Evolutionary conservation across 2,888 invertebrate species (phyloP).

Genomic region (Sclerodermus sp.): DNA sequence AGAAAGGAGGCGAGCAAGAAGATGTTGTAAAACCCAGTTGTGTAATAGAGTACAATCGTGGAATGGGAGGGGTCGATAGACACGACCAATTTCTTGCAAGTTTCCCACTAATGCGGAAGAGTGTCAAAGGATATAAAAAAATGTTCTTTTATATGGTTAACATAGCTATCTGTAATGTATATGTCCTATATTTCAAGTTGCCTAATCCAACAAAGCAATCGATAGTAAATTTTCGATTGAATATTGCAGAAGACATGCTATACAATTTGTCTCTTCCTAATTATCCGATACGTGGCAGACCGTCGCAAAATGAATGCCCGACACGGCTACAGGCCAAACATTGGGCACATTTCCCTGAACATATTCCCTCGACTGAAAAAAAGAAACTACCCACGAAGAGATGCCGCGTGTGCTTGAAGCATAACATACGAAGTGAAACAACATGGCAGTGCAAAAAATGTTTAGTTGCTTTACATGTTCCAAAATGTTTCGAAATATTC

Average conservation of each 20-base stretch:
- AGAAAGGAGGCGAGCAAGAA: slow-evolving; percentile 4
- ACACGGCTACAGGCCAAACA: slow-evolving; percentile 1
- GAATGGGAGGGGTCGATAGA: slow-evolving; percentile 25
- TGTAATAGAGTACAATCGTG: slow-evolving; percentile 18
- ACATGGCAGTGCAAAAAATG: too few relatives aligned
- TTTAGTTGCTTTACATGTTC: too few relatives aligned
- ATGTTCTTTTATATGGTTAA: slow-evolving; percentile 23
- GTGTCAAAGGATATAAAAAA: slow-evolving; percentile 25
- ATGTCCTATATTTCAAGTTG: slow-evolving; percentile 13
- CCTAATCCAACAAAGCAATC: slow-evolving; percentile 12
- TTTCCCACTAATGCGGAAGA: slow-evolving; percentile 24
- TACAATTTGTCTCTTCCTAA: slow-evolving; percentile 3
- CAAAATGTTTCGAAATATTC: too few relatives aligned
- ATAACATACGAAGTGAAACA: too few relatives aligned
- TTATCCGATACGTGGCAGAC: slow-evolving; percentile 2
- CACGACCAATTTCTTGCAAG: slow-evolving; percentile 21
- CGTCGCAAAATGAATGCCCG: slow-evolving; percentile 1
- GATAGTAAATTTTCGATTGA: slow-evolving; percentile 12
- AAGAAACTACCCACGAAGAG: neutral
- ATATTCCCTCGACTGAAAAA: too few relatives aligned
- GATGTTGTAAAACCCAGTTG: slow-evolving; percentile 2
- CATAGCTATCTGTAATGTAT: slow-evolving; percentile 20
- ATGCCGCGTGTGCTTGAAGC: slow-evolving; percentile 13
- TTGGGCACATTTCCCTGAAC: too few relatives aligned
- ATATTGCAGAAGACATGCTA: slow-evolving; percentile 6